phyloP scores from a whole-genome alignment of 2,797 vertebrate species.

The Pachyuromys duprasi region DNA sequence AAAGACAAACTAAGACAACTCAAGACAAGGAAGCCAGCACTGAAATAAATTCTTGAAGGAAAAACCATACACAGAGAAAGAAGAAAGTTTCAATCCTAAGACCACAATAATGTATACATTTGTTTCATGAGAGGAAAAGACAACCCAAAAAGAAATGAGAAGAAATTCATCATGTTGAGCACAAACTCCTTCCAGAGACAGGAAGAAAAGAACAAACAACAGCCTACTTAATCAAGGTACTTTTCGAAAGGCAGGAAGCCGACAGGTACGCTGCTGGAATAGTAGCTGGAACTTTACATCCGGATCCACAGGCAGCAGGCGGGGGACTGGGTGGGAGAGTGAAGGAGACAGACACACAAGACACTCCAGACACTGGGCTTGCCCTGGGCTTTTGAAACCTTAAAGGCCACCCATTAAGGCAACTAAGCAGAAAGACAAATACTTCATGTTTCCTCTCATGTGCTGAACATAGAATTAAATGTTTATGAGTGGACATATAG shows the following conservation, averaged over 20 bases:
- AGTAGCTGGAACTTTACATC: background rate
- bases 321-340: too few relatives aligned
- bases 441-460: background rate
- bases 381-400: background rate
- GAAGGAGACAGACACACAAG: background rate
- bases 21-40: background rate
- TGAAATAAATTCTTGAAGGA: background rate
- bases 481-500: background rate
- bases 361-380: background rate
- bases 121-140: background rate
- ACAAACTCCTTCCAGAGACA: background rate
- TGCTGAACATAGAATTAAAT: background rate
- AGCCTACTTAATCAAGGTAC: background rate
- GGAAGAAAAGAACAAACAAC: background rate
- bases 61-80: too few relatives aligned
- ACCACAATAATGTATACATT: background rate
- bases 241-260: background rate
- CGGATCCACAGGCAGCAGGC: too few relatives aligned
- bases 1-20: background rate
- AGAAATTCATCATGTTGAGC: background rate
- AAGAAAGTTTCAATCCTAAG: background rate
- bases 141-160: background rate
- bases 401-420: background rate
- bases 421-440: background rate
- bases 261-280: background rate